Percentiles rank a stretch among this genome's conserved stretches.
phyloP scores from a whole-genome alignment of 1,140 invertebrate genomes.

The Drosophila ironensis region DNA sequence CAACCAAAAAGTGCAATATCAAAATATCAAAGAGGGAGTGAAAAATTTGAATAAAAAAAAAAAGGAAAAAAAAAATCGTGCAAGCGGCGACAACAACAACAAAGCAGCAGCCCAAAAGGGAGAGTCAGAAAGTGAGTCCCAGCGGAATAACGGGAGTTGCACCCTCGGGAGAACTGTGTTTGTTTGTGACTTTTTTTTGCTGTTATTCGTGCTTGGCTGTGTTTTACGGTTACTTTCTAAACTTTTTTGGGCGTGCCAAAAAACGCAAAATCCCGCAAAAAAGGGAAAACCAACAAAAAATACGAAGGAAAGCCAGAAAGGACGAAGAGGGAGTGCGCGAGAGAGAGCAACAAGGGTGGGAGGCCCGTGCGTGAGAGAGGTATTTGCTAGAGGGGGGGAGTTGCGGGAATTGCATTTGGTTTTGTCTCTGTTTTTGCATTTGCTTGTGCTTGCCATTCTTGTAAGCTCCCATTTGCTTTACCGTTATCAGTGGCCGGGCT shows the following conservation, averaged over 20 bases:
- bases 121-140: background rate
- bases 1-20: no score
- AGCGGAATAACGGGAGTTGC: background rate
- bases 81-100: no score
- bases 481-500: conserved; percentile 19
- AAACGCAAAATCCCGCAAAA: background rate
- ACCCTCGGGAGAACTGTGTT: background rate
- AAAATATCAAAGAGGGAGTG: no score
- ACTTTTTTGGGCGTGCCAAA: conserved; percentile 1
- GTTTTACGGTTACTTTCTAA: background rate
- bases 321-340: background rate
- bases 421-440: no score
- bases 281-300: no score
- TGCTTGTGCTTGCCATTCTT: background rate
- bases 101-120: background rate
- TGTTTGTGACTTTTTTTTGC: background rate
- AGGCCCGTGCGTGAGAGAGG: no score
- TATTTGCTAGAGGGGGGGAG: no score
- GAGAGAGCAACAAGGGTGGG: background rate
- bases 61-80: no score
- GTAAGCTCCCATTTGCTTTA: background rate
- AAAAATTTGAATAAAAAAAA: no score
- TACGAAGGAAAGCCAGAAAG: no score
- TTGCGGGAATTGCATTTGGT: no score
- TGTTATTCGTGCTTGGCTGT: background rate